Evolutionary conservation across 2,888 invertebrate species (phyloP).

Genomic region (Drosophila rubida): DNA sequence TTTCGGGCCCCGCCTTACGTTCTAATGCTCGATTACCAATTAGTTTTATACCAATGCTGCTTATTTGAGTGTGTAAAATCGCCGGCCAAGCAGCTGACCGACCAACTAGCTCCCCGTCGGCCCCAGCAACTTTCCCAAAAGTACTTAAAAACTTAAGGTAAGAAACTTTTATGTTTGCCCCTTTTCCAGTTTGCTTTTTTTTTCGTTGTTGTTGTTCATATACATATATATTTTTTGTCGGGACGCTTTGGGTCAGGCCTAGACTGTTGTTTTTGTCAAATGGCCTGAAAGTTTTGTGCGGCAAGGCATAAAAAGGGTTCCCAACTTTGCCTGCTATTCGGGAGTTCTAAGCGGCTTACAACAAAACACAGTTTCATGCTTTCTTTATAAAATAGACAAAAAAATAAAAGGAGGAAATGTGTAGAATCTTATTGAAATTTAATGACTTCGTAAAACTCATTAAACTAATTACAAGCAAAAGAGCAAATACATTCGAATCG

Average conservation of each 20-base stretch:
- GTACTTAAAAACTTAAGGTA: slow-evolving; percentile 75
- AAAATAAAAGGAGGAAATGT: not conserved
- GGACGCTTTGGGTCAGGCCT: slow-evolving; percentile 20
- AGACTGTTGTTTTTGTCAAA: slow-evolving; percentile 57
- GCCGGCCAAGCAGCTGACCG: slow-evolving; percentile 10
- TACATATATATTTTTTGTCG: slow-evolving; percentile 1
- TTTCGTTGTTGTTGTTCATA: no score
- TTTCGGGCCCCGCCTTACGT: not conserved
- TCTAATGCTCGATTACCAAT: slow-evolving; percentile 71
- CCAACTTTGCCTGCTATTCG: slow-evolving; percentile 21
- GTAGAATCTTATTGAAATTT: slow-evolving; percentile 22
- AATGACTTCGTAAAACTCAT: slow-evolving; percentile 39
- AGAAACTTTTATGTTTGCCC: slow-evolving; percentile 48
- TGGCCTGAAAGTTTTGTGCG: slow-evolving; percentile 56
- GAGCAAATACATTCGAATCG: slow-evolving; percentile 2
- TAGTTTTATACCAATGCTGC: slow-evolving; percentile 63
- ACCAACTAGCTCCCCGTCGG: slow-evolving; percentile 10
- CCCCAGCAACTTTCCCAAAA: slow-evolving; percentile 52
- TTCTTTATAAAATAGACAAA: slow-evolving; percentile 7
- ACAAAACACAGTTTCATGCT: slow-evolving; percentile 31
- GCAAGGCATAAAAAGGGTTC: slow-evolving; percentile 53
- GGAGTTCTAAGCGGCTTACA: slow-evolving; percentile 48
- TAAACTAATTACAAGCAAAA: slow-evolving; percentile 21
- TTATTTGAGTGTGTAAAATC: slow-evolving; percentile 45
- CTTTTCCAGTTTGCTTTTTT: slow-evolving; percentile 11